Conservation (phyloP, 2,113 vertebrate species). For the Cynocephalus volans region DNA sequence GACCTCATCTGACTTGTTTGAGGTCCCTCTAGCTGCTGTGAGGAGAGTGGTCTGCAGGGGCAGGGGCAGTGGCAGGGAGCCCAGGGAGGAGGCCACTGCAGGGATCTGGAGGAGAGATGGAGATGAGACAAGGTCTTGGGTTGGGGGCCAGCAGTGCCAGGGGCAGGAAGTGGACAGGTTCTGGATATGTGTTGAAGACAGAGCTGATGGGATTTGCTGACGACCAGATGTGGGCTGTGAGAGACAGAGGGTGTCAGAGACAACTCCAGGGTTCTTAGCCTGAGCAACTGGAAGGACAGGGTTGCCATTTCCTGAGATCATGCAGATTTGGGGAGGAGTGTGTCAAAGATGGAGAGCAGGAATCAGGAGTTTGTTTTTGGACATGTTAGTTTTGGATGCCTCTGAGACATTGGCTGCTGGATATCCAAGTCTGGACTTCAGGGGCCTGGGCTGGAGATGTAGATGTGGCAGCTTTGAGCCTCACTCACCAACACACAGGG, state of each 20-base stretch:
- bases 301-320: background rate
- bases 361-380: background rate
- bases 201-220: background rate
- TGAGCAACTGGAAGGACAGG: background rate
- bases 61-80: background rate
- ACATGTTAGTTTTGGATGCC: background rate
- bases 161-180: background rate
- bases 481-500: background rate
- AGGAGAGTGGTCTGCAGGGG: too few species aligned
- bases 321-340: background rate
- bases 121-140: background rate
- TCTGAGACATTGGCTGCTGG: background rate
- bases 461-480: background rate
- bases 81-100: background rate
- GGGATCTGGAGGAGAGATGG: background rate
- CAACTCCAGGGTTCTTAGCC: background rate
- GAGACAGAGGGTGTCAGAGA: background rate
- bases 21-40: too few species aligned
- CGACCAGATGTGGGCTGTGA: background rate
- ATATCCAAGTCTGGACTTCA: background rate
- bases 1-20: background rate
- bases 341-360: background rate
- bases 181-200: background rate
- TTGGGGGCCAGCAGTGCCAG: too few species aligned
- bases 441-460: background rate